A percentile compares a stretch with the other conserved stretches of the same genome.
These are phyloP conservation scores for Drosophila bunnanda DNA, from an alignment of 2,888 invertebrate species.

Conservation along the genomic window DNA sequence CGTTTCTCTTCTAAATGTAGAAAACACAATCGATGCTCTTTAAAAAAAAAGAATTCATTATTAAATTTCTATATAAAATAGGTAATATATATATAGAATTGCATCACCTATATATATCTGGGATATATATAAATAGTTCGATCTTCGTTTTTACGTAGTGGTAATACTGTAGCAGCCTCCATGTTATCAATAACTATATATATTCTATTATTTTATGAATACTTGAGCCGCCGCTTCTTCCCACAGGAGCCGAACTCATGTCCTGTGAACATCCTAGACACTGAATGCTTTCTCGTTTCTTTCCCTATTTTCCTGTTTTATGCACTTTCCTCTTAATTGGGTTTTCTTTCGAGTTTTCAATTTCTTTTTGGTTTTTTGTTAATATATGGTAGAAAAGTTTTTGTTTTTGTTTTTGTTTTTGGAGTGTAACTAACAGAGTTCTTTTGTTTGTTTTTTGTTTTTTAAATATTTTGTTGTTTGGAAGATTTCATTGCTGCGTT, in stretches of 20 bases:
- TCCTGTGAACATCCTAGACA: conserved; percentile 34
- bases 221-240: conserved; percentile 9
- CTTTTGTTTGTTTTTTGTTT: conserved; percentile 39
- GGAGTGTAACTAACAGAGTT: conserved; percentile 68
- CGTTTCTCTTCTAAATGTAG: conserved; percentile 49
- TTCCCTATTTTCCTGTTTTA: conserved; percentile 1
- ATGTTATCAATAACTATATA: conserved; percentile 50
- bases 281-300: conserved; percentile 17
- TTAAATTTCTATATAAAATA: conserved; percentile 47
- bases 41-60: conserved; percentile 23
- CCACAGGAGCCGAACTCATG: conserved; percentile 29
- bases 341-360: conserved; percentile 11
- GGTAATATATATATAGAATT: conserved; percentile 31
- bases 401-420: conserved; percentile 33
- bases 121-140: conserved; percentile 41
- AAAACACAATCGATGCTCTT: conserved; percentile 67
- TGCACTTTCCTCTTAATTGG: neutral
- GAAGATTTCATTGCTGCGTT: conserved; percentile 74
- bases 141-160: conserved; percentile 38
- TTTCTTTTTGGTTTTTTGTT: conserved; percentile 8
- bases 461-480: conserved; percentile 56
- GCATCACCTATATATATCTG: conserved; percentile 26
- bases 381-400: conserved; percentile 61
- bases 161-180: conserved; percentile 83
- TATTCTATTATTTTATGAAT: conserved; percentile 38